Base-by-base conservation (phyloP, 2,113 vertebrate genomes). In the Calonectris borealis region DNA sequence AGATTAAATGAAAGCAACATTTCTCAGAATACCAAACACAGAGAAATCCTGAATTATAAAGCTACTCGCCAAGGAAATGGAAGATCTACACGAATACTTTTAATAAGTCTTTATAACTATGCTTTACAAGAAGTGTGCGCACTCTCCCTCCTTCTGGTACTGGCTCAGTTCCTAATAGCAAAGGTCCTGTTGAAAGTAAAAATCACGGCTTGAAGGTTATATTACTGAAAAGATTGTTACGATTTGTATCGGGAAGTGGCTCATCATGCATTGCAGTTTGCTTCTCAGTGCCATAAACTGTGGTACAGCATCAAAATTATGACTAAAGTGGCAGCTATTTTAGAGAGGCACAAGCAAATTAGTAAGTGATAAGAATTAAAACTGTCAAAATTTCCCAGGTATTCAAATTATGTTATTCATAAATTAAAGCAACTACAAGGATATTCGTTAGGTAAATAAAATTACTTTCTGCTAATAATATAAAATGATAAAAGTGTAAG, bases 101-200 rank as follows among this genome's bases (percentile, higher is more conserved):
- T 42, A 94, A 83, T 84, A 93, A 96, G 55, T 12, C 46, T 90
- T 90, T 82, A 38, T 54, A 91, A 93, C 20, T 32, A 61, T 25
- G 26, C 32, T 78, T 83, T 83, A 93, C 18, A 80, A 65, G 44
- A 89, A 84, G 11, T 10, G 44, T 3, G 0, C 1, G 3, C 44
- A 36, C 10, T 7, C 70, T 77, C 64, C 6, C 81, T 79, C 71
- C 73, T 81, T 83, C 78, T 82, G 22, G 87, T 46, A 71, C 26
- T 75, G 25, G 36, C 48, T 87, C 52, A 92, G 26, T 83, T 91
- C 73, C 58, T 79, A 94, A 95, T 34, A 86, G 76, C 20, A 92
- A 90, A 87, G 31, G 55, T 83, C 49, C 83, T 82, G 18, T 17
- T 95, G 83, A 94, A 96, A 94, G 60, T 46, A 84, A 93, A 96